Evolutionary conservation across 1,140 invertebrate genomes (phyloP).

Genomic region (Drosophila kurseongensis): DNA sequence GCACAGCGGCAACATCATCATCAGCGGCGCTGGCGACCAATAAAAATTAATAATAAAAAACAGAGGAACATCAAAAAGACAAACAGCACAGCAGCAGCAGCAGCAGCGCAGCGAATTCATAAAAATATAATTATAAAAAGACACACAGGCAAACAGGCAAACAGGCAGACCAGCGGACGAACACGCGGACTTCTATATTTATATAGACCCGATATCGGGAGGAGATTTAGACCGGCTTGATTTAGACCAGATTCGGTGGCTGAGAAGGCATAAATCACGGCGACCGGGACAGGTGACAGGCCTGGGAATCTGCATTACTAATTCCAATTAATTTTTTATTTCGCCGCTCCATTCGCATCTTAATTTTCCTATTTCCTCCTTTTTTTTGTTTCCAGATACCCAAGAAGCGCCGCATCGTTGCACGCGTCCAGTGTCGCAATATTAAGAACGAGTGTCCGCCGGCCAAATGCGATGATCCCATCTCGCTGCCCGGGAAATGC

Average conservation of each 20-base stretch:
- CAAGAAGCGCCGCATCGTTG: constrained; percentile 94
- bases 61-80: constrained; percentile 66
- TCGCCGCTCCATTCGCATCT: background rate
- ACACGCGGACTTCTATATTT: constrained; percentile 35
- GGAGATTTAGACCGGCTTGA: constrained; percentile 34
- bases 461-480: constrained; percentile 92
- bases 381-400: constrained; percentile 88
- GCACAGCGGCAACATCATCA: constrained; percentile 31
- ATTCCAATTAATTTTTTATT: constrained; percentile 31
- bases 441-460: constrained; percentile 96
- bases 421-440: constrained; percentile 93
- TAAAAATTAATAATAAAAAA: constrained; percentile 57
- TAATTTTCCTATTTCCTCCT: background rate
- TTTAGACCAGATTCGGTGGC: constrained; percentile 39
- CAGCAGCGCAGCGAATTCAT: constrained; percentile 47
- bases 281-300: constrained; percentile 15
- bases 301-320: constrained; percentile 22
- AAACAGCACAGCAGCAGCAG: constrained; percentile 7
- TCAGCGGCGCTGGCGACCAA: constrained; percentile 18
- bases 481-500: constrained; percentile 93
- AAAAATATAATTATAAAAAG: constrained; percentile 19
- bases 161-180: background rate
- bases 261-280: constrained; percentile 28
- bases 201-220: constrained; percentile 19
- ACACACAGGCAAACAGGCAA: background rate